These are phyloP conservation scores for Acanthornis magna DNA, from an alignment of 2,797 vertebrate species.

Conservation along the genomic window DNA sequence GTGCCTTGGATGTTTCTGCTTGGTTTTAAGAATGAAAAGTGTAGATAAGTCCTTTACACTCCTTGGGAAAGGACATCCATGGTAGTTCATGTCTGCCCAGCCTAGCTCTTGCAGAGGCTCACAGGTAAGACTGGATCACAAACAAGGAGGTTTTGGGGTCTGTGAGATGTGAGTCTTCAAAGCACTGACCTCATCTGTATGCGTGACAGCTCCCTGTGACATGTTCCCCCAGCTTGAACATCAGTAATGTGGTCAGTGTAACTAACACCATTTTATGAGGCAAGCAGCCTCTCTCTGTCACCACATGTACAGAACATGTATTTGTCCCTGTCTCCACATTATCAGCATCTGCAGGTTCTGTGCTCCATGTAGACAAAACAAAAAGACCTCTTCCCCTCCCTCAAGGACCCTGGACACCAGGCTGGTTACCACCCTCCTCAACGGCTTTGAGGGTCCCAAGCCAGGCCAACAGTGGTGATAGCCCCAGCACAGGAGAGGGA, in stretches of 20 bases:
- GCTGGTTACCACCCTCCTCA: accelerated
- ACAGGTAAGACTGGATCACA: background rate
- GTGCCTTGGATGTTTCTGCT: background rate
- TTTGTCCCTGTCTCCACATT: accelerated
- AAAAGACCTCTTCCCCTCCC: background rate
- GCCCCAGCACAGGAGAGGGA: too few relatives aligned
- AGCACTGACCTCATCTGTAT: background rate
- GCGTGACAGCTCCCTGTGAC: background rate
- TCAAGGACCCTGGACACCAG: background rate
- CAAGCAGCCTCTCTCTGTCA: background rate
- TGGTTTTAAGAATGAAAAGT: background rate
- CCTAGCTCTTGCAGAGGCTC: background rate
- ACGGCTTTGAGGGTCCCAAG: background rate
- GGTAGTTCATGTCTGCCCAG: background rate
- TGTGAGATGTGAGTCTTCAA: background rate
- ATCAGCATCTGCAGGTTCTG: background rate
- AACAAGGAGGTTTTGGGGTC: background rate
- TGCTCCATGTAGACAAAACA: background rate
- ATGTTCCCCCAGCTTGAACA: accelerated
- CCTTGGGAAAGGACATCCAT: background rate
- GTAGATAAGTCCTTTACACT: background rate
- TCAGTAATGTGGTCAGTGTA: accelerated
- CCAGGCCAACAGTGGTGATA: accelerated
- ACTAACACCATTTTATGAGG: accelerated
- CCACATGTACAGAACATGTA: accelerated